Percentiles rank a stretch among this genome's conserved stretches.
Evolutionary conservation across 2,888 invertebrate species (phyloP).

Genomic region (Furcula furcula): DNA sequence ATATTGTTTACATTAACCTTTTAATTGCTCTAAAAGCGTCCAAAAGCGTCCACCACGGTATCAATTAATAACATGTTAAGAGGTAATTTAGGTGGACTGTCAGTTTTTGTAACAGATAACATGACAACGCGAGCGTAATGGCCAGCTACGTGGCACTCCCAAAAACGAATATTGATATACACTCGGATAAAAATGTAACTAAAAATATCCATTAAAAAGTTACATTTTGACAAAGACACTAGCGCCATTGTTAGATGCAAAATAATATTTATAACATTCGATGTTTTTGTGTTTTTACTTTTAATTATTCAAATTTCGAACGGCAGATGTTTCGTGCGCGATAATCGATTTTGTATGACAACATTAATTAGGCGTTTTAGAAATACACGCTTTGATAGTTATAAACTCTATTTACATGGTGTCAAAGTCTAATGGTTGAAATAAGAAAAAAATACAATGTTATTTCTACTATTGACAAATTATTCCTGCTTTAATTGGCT

Average conservation of each 20-base stretch:
- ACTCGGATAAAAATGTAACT: slow-evolving; percentile 16
- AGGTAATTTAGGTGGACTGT: slow-evolving; percentile 62
- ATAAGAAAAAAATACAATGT: background rate
- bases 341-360: slow-evolving; percentile 28
- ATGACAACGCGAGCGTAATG: slow-evolving; percentile 48
- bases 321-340: slow-evolving; percentile 68
- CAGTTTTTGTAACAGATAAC: slow-evolving; percentile 56
- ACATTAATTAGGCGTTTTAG: slow-evolving; percentile 20
- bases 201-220: slow-evolving; percentile 9
- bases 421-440: background rate
- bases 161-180: slow-evolving; percentile 26
- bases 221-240: slow-evolving; percentile 13
- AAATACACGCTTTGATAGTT: background rate
- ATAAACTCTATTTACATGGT: background rate
- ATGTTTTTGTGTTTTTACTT: slow-evolving; percentile 43
- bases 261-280: slow-evolving; percentile 13
- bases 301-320: slow-evolving; percentile 77
- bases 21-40: slow-evolving; percentile 30
- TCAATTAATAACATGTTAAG: slow-evolving; percentile 59
- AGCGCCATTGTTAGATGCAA: slow-evolving; percentile 12
- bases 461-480: no score
- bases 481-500: no score
- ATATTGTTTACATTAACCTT: slow-evolving; percentile 34
- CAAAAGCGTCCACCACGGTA: slow-evolving; percentile 35
- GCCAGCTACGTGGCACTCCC: slow-evolving; percentile 46